Conservation (phyloP, 1,140 invertebrate species). For the Cherax destructor region DNA sequence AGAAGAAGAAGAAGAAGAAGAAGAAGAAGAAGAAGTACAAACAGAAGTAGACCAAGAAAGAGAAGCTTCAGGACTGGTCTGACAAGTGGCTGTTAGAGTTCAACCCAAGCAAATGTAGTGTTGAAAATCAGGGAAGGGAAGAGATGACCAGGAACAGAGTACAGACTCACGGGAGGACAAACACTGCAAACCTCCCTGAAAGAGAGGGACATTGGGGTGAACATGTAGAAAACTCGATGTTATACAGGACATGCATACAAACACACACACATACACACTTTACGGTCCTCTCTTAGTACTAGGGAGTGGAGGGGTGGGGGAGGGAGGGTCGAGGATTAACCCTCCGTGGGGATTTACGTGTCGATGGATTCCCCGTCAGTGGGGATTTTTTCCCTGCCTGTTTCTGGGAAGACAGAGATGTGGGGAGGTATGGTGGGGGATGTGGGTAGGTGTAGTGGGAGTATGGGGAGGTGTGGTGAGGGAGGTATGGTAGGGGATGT, state of each 20-base stretch:
- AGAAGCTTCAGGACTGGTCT: too few species aligned
- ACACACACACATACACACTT: constrained; percentile 38
- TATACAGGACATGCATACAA: background rate
- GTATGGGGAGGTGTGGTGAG: background rate
- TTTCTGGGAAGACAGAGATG: background rate
- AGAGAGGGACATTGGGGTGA: too few species aligned
- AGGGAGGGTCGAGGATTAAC: background rate
- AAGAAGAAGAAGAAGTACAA: background rate
- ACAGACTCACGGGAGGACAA: too few species aligned
- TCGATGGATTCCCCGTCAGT: background rate
- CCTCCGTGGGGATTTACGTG: background rate
- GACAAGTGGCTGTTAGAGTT: too few species aligned
- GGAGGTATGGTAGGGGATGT: background rate
- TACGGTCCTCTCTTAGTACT: too few species aligned
- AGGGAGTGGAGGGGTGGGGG: too few species aligned
- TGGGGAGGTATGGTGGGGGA: background rate
- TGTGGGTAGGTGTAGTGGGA: background rate
- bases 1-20: background rate
- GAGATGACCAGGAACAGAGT: background rate
- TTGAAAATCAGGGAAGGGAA: background rate
- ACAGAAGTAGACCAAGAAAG: background rate
- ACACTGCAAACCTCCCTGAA: too few species aligned
- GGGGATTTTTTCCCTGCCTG: background rate
- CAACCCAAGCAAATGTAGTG: too few species aligned
- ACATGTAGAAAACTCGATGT: too few species aligned